Evolutionary conservation across 2,113 vertebrate species (phyloP), one percentile per base, ranked within the genome.

Genomic region (Trogon surrucura): DNA sequence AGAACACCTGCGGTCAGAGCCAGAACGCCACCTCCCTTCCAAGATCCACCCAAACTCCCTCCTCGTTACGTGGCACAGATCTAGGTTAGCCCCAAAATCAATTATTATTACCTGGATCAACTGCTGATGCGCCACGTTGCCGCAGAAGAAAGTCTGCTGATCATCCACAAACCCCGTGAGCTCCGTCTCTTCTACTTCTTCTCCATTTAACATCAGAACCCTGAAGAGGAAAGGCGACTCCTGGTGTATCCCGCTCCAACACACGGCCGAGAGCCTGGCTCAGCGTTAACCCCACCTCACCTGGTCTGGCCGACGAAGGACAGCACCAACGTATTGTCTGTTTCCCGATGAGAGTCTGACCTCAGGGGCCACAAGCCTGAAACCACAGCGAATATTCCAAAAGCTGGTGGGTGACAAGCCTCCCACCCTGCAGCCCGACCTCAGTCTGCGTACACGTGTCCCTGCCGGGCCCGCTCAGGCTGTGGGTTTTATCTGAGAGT

Each of bases 101-200:
- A 19, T 29, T 54, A 7, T 45, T 15, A 6, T 82, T 95, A 99
- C 99, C 98, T 99, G 99, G 96, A 99, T 99, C 77, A 99, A 97
- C 22, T 99, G 99, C 64, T 99, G 99, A 85, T 99, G 99, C 0
- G 98, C 99, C 85, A 99, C 99, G 0, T 99, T 99, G 75, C 99
- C 99, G 18, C 99, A 99, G 97, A 99, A 99, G 97, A 99, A 99
- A 0, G 99, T 99, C 97, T 99, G 99, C 96, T 99, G 99, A 89
- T 99, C 99, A 38, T 99, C 99, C 88, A 99, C 99, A 61, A 99
- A 99, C 20, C 99, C 99, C 1, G 98, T 98, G 72, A 99, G 98
- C 82, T 99, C 99, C 0, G 99, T 99, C 91, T 99, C 99, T 89
- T 99, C 99, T 19, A 99, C 99, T 81, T 99, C 99, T 93, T 99